phyloP scores from a whole-genome alignment of 2,113 vertebrate genomes.

The Salvelinus alpinus region DNA sequence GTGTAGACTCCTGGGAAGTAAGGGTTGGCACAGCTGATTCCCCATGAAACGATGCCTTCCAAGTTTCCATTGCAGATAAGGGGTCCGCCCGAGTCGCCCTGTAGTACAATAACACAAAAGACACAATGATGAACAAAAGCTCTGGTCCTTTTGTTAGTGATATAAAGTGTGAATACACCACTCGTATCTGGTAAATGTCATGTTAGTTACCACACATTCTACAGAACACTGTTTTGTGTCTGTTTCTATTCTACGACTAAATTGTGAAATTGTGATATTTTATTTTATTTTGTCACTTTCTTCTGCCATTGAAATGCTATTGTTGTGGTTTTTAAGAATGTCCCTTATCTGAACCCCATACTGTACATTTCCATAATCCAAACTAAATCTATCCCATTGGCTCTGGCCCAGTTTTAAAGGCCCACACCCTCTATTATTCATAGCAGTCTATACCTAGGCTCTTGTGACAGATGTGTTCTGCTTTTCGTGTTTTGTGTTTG shows the following conservation, averaged over 20 bases:
- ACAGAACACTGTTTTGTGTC: neutral
- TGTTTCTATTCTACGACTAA: neutral
- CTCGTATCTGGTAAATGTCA: too few species aligned
- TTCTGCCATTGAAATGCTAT: neutral
- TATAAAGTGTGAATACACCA: neutral
- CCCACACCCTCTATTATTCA: too few species aligned
- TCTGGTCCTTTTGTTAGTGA: too few species aligned
- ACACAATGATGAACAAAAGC: too few species aligned
- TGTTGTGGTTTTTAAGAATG: too few species aligned
- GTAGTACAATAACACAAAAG: slow-evolving; percentile 3
- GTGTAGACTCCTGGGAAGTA: slow-evolving; percentile 78
- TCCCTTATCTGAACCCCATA: too few species aligned
- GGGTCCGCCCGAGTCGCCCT: slow-evolving; percentile 80
- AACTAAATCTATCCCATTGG: too few species aligned
- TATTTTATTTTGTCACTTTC: neutral
- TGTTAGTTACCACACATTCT: neutral
- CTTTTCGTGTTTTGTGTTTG: too few species aligned
- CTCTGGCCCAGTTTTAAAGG: too few species aligned
- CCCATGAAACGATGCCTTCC: slow-evolving; percentile 80
- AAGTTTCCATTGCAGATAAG: slow-evolving; percentile 70
- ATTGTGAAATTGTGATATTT: neutral
- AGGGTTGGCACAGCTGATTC: slow-evolving; percentile 71
- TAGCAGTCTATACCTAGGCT: too few species aligned
- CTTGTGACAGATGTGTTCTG: too few species aligned
- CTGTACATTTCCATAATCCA: too few species aligned